phyloP scores from a whole-genome alignment of 2,113 vertebrate genomes.

The Tetraodon nigroviridis region DNA sequence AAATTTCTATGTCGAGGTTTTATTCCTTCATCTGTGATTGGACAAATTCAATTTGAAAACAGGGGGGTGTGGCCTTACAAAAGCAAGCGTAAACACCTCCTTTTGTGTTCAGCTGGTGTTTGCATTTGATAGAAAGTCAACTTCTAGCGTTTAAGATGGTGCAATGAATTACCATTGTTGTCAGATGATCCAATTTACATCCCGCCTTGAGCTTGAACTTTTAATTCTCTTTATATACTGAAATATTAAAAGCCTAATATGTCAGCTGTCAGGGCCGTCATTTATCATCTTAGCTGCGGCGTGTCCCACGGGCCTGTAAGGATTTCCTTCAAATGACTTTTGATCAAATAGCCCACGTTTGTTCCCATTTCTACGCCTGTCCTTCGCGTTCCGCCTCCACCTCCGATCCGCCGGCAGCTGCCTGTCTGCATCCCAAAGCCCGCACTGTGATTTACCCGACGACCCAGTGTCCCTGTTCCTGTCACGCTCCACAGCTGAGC shows the following conservation, averaged over 20 bases:
- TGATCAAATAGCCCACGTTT: slow-evolving; percentile 60
- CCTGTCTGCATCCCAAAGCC: slow-evolving; percentile 30
- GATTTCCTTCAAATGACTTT: slow-evolving; percentile 50
- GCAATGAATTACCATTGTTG: slow-evolving; percentile 67
- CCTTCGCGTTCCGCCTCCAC: slow-evolving; percentile 34
- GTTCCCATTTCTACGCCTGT: slow-evolving; percentile 52
- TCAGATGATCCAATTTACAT: slow-evolving; percentile 53
- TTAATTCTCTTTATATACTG: slow-evolving; percentile 63
- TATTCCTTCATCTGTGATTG: slow-evolving; percentile 8
- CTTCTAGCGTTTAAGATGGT: slow-evolving; percentile 30
- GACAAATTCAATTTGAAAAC: background rate
- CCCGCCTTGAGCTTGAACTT: slow-evolving; percentile 53
- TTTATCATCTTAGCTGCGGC: slow-evolving; percentile 55
- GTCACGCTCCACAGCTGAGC: slow-evolving; percentile 67
- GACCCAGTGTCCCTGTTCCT: slow-evolving; percentile 55
- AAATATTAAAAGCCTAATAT: slow-evolving; percentile 73
- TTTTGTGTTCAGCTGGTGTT: slow-evolving; percentile 17
- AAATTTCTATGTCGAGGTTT: background rate
- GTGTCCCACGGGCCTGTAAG: slow-evolving; percentile 49
- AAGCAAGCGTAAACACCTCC: slow-evolving; percentile 1
- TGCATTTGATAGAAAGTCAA: slow-evolving; percentile 12
- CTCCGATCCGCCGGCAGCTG: slow-evolving; percentile 54
- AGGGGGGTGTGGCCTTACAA: background rate
- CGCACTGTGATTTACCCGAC: slow-evolving; percentile 54
- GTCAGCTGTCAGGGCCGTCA: slow-evolving; percentile 60